Conservation (phyloP, 2,888 invertebrate species). For the Strigamia crassipes region DNA sequence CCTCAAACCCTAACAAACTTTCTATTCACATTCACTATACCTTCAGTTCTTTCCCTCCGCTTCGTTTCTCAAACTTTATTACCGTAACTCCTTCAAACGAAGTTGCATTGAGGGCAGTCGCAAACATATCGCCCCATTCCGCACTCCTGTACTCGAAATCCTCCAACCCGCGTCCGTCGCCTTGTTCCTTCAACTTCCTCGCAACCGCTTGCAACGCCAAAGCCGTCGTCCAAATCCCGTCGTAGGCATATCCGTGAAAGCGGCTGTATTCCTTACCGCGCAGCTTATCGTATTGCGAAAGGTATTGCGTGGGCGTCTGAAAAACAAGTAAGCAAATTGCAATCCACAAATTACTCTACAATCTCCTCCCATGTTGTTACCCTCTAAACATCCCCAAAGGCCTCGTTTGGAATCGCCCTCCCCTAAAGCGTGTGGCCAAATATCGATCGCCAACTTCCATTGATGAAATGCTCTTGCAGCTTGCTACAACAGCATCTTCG, state of each 20-base stretch:
- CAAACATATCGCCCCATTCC: slow-evolving; percentile 48
- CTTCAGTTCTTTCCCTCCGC: neutral
- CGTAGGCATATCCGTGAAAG: slow-evolving; percentile 97
- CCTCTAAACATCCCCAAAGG: slow-evolving; percentile 12
- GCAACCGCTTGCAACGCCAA: slow-evolving; percentile 71
- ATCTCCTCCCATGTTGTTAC: slow-evolving; percentile 18
- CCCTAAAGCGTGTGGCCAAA: slow-evolving; percentile 29
- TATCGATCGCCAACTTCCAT: slow-evolving; percentile 28
- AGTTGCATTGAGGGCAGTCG: slow-evolving; percentile 84
- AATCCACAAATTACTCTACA: slow-evolving; percentile 6
- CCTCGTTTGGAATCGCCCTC: neutral
- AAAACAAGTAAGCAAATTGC: slow-evolving; percentile 53
- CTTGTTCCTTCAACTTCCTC: slow-evolving; percentile 47
- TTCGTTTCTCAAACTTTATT: slow-evolving; percentile 54
- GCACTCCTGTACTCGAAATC: slow-evolving; percentile 57
- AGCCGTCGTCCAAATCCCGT: slow-evolving; percentile 98
- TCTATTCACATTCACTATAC: slow-evolving; percentile 1
- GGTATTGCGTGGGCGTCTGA: slow-evolving; percentile 88
- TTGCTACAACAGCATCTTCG: slow-evolving; percentile 17
- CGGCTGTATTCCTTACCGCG: slow-evolving; percentile 84
- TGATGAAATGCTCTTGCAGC: slow-evolving; percentile 37
- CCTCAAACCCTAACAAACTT: neutral
- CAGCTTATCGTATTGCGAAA: slow-evolving; percentile 78
- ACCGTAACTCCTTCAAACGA: slow-evolving; percentile 92
- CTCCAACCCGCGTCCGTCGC: slow-evolving; percentile 49